phyloP scores from a whole-genome alignment of 2,797 vertebrate species.

The Chaunax sp. region DNA sequence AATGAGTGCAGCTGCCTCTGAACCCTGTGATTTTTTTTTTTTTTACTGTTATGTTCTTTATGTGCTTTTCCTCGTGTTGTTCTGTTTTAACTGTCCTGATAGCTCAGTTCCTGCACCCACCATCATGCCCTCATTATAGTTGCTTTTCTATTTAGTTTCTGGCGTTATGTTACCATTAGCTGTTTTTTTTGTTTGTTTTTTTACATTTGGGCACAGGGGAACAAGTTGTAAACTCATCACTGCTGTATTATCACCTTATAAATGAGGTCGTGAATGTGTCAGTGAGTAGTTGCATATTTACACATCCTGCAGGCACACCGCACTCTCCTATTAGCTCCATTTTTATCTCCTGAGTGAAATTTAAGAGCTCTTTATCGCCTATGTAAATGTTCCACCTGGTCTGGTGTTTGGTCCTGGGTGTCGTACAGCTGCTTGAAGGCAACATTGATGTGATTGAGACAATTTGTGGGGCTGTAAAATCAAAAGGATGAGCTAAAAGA shows the following conservation, averaged over 20 bases:
- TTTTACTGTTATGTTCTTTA: slow-evolving; percentile 11
- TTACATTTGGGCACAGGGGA: no score
- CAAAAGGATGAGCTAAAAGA: no score
- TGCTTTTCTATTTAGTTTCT: neutral
- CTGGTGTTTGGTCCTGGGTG: neutral
- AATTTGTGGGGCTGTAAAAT: neutral
- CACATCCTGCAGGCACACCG: neutral
- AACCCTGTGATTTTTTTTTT: slow-evolving; percentile 3
- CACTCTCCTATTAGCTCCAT: neutral
- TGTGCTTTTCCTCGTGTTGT: slow-evolving; percentile 37
- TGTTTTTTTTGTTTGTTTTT: neutral
- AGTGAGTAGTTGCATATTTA: neutral
- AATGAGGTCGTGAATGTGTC: neutral
- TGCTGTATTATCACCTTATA: slow-evolving; percentile 9
- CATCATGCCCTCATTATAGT: neutral
- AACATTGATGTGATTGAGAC: no score
- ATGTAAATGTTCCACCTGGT: slow-evolving; percentile 5
- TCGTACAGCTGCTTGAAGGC: neutral
- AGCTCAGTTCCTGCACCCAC: slow-evolving; percentile 12
- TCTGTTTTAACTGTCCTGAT: slow-evolving; percentile 17
- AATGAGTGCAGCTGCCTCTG: slow-evolving; percentile 11
- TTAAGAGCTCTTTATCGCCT: slow-evolving; percentile 1
- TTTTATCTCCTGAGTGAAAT: slow-evolving; percentile 8
- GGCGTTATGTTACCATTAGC: neutral
- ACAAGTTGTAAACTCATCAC: neutral